Conservation (phyloP, 2,888 invertebrate genomes). For the Acrobeloides nanus region DNA sequence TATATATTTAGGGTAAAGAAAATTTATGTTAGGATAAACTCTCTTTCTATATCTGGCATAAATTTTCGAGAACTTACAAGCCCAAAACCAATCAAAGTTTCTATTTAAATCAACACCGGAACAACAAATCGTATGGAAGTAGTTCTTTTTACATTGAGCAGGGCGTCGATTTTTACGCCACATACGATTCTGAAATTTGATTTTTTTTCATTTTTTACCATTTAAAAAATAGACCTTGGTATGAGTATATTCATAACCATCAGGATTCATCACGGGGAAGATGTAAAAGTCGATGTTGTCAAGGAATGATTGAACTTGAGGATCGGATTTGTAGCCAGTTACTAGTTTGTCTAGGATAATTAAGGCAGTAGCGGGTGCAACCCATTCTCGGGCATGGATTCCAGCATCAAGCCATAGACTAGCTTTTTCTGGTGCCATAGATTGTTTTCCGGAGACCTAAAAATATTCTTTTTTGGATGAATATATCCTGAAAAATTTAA, state of each 20-base stretch:
- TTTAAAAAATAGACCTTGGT: constrained; percentile 19
- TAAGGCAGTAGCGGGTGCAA: constrained; percentile 40
- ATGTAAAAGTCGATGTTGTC: constrained; percentile 51
- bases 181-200: constrained; percentile 44
- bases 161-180: constrained; percentile 53
- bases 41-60: no score
- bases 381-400: constrained; percentile 47
- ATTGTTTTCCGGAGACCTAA: constrained; percentile 6
- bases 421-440: constrained; percentile 8
- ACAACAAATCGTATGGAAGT: constrained; percentile 45
- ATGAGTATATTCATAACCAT: constrained; percentile 49
- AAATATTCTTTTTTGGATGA: not conserved
- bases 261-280: constrained; percentile 50
- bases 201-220: not conserved
- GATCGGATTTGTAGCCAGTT: constrained; percentile 22
- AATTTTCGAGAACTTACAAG: constrained; percentile 25
- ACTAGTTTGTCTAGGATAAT: constrained; percentile 33
- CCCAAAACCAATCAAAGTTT: constrained; percentile 53
- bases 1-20: constrained; percentile 9
- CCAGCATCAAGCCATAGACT: constrained; percentile 49
- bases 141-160: constrained; percentile 36
- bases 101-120: constrained; percentile 50
- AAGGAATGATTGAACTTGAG: constrained; percentile 29
- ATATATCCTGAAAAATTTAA: not conserved
- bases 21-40: no score